phyloP scores from a whole-genome alignment of 2,888 invertebrate genomes.

The Epistrophe grossulariae region DNA sequence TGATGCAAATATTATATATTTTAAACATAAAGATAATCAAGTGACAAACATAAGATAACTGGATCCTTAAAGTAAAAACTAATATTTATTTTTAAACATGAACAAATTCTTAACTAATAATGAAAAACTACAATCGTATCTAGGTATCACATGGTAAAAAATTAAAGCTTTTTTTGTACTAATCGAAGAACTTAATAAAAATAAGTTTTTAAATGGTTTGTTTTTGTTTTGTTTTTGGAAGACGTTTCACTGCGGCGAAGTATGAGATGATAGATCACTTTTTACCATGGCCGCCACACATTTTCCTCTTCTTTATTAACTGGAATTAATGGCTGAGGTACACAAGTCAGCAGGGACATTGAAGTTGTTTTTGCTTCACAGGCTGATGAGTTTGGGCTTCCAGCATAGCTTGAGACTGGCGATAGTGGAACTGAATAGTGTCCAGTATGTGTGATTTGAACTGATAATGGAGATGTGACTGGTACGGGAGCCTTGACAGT shows the following conservation, averaged over 20 bases:
- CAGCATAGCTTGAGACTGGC: conserved; percentile 82
- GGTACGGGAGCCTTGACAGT: conserved; percentile 80
- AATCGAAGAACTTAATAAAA: conserved; percentile 25
- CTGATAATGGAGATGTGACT: conserved; percentile 80
- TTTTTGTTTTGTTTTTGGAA: conserved; percentile 44
- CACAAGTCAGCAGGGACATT: conserved; percentile 78
- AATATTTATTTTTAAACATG: conserved; percentile 26
- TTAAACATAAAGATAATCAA: conserved; percentile 5
- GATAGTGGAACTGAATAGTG: conserved; percentile 82
- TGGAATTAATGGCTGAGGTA: conserved; percentile 36
- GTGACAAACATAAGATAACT: conserved; percentile 43
- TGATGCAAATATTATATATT: not conserved
- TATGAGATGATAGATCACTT: not conserved
- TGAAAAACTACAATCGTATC: conserved; percentile 48
- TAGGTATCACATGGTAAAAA: conserved; percentile 65
- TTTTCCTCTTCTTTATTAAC: conserved; percentile 77
- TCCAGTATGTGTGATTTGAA: conserved; percentile 79
- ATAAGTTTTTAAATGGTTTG: not conserved
- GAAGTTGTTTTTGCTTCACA: conserved; percentile 76
- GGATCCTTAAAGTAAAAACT: conserved; percentile 24
- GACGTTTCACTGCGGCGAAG: conserved; percentile 42
- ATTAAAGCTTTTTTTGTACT: conserved; percentile 60
- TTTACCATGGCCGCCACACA: conserved; percentile 83
- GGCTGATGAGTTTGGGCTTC: conserved; percentile 81
- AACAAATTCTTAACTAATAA: conserved; percentile 59